Conservation (phyloP, 2,888 invertebrate species). For the Melitaea athalia region DNA sequence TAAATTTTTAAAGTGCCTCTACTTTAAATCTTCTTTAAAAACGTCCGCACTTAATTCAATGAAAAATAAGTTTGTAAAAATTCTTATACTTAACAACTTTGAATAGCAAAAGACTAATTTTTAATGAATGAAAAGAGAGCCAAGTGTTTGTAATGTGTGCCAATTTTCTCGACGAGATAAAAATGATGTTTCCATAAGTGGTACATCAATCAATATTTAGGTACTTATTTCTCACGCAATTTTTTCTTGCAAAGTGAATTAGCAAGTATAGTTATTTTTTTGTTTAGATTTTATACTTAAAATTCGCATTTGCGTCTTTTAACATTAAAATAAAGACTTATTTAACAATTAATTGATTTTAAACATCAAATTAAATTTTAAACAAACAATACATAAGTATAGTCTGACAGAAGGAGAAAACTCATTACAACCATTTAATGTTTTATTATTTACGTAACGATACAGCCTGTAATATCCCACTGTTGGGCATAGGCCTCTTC, state of each 20-base stretch:
- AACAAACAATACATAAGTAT: too few relatives aligned
- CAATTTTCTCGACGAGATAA: slow-evolving; percentile 27
- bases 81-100: slow-evolving; percentile 30
- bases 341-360: too few relatives aligned
- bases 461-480: too few relatives aligned
- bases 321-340: too few relatives aligned
- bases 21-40: slow-evolving; percentile 12
- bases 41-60: slow-evolving; percentile 24
- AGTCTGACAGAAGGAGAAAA: too few relatives aligned
- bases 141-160: slow-evolving; percentile 21
- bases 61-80: slow-evolving; percentile 29
- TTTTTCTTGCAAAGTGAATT: not conserved
- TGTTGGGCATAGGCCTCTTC: too few relatives aligned
- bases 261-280: not conserved
- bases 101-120: slow-evolving; percentile 32
- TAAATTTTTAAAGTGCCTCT: slow-evolving; percentile 8
- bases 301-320: not conserved
- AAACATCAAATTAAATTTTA: too few relatives aligned
- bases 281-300: not conserved
- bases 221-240: slow-evolving; percentile 3
- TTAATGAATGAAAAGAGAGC: slow-evolving; percentile 33
- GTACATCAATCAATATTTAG: slow-evolving; percentile 17
- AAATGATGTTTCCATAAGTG: slow-evolving; percentile 25
- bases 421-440: too few relatives aligned
- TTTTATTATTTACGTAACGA: too few relatives aligned